Base-by-base conservation (phyloP, 2,888 invertebrate species). In the Lydus trimaculatus region DNA sequence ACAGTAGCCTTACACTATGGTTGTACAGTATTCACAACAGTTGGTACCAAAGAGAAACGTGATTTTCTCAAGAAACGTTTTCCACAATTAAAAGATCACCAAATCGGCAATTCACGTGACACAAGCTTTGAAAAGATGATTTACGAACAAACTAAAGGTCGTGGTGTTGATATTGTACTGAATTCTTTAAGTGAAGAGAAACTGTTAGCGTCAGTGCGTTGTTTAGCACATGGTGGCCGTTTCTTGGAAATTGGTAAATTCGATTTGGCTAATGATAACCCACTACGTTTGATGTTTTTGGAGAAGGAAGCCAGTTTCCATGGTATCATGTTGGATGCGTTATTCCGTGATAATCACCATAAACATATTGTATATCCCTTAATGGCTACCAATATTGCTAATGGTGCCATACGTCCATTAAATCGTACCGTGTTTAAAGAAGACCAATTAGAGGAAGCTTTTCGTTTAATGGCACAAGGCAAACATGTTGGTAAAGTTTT, bases 161-260 rank as follows among this genome's bases (percentile, higher is more conserved):
- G 88, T 75, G 97, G 97, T 58, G 97, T 98, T 0, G 94, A 98
- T 80, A 86, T 96, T 67, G 93, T 97, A 15, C 85, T 95, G 11
- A 98, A 98, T 84, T 97, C 96, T 0, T 85, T 98, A 56, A 90
- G 97, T 0, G 96, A 95, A 78, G 97, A 98, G 58, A 97, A 97
- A 83, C 87, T 98, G 0, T 88, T 90, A 79, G 93, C 91, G 0
- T 90, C 91, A 0, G 81, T 90, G 0, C 85, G 90, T 1, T 91
- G 91, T 72, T 81, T 91, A 11, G 89, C 86, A 0, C 73, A 75
- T 1, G 85, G 87, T 0, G 91, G 95, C 13, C 87, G 89, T 31
- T 95, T 95, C 83, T 84, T 95, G 64, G 95, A 95, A 85, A 94
- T 95, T 67, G 95, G 95, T 48, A 95, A 94, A 84, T 92, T 90